Base-by-base conservation (phyloP, 2,888 invertebrate genomes). In the Papilio demoleus region DNA sequence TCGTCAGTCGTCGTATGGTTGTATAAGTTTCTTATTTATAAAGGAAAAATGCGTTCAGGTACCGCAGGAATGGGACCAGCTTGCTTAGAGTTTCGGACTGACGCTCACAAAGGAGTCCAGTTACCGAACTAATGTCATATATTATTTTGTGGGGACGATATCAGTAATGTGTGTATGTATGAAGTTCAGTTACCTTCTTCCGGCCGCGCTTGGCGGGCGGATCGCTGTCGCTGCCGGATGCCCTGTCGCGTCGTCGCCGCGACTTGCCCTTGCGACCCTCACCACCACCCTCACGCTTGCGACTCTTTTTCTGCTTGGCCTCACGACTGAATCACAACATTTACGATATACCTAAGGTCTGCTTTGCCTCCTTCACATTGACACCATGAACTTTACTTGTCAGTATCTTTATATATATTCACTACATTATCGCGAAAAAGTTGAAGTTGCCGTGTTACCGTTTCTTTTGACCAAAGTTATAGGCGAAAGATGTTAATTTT, bases 231-330 rank as follows among this genome's bases (percentile, higher is more conserved):
- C 95, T 95, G 70, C 94, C 95, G 71, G 90, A 88, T 74, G 85
- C 84, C 77, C 87, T 82, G 74, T 71, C 71, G 40, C 88, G 81
- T 1, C 85, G 81, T 60, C 87, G 88, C 58, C 81, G 78, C 93
- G 79, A 1, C 74, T 93, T 14, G 95, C 96, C 78, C 95, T 95
- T 45, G 95, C 94, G 80, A 0, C 79, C 93, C 8, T 94, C 96
- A 9, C 96, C 96, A 8, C n/a, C n/a, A n/a, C 95, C 95, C 50
- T 96, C 91, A 71, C 95, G 95, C 70, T 95, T 95, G 77, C 95
- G 95, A 76, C 95, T 95, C 77, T 93, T 93, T 73, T 94, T 94
- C 73, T 93, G 90, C 34, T 94, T 94, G 50, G 81, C 74, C 66
- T 88, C 88, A 31, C 88, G 83, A 1, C 86, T 93, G 74, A 73